Evolutionary conservation across 2,888 invertebrate species (phyloP).

Genomic region (Epinotia brunnichana): DNA sequence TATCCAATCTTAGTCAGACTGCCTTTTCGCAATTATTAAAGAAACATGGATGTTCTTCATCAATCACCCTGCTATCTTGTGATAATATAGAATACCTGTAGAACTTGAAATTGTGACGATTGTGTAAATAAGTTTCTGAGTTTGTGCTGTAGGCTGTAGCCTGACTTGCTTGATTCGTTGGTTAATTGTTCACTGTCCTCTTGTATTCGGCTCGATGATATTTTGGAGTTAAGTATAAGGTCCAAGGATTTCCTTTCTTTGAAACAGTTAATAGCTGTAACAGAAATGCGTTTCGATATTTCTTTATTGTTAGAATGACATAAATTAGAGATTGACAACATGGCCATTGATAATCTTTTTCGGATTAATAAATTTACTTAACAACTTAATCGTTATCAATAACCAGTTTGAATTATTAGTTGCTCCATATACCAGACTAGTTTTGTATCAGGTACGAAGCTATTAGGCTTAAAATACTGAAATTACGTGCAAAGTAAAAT

Average conservation of each 20-base stretch:
- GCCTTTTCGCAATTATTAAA: no score
- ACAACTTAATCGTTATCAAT: conserved; percentile 13
- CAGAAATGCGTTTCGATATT: conserved; percentile 37
- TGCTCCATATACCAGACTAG: background rate
- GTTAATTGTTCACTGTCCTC: conserved; percentile 24
- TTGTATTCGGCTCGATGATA: conserved; percentile 48
- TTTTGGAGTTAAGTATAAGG: conserved; percentile 63
- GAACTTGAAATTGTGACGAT: background rate
- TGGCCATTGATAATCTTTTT: conserved; percentile 25
- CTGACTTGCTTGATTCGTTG: background rate
- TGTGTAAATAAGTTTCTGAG: background rate
- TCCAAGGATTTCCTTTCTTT: conserved; percentile 56
- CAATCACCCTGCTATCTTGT: background rate
- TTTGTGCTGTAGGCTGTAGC: conserved; percentile 9
- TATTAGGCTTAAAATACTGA: background rate
- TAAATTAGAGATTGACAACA: conserved; percentile 16
- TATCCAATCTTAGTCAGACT: background rate
- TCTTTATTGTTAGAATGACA: background rate
- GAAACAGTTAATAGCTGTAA: conserved; percentile 60
- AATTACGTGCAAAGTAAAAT: conserved; percentile 19
- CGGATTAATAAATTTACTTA: background rate
- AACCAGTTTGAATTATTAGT: conserved; percentile 17
- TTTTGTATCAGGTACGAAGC: conserved; percentile 22
- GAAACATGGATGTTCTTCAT: background rate
- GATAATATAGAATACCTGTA: background rate